Percentiles rank a stretch among this genome's conserved stretches.
Evolutionary conservation across 2,797 vertebrate genomes (phyloP).

Genomic region (Oreochromis grahami): DNA sequence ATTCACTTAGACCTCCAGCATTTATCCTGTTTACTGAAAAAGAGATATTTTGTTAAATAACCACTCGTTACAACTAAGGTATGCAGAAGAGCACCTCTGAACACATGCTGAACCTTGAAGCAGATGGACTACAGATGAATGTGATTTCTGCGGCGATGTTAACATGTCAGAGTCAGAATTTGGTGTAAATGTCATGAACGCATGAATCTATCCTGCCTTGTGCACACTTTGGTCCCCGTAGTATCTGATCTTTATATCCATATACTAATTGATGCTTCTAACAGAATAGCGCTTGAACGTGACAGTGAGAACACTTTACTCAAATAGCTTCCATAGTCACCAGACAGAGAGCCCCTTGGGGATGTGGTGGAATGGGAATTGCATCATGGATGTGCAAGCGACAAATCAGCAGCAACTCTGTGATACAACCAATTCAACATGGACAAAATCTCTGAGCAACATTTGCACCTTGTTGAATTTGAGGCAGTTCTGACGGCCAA

Average conservation of each 20-base stretch:
- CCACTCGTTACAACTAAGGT: not conserved
- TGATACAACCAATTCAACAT: not conserved
- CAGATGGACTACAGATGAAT: not conserved
- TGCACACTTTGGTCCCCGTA: not conserved
- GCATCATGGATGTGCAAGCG: rapidly evolving
- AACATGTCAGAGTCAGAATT: not conserved
- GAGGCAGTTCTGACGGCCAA: not conserved
- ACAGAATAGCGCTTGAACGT: not conserved
- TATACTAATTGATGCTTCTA: not conserved
- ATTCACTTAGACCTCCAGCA: not conserved
- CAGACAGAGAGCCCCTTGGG: not conserved
- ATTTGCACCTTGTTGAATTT: rapidly evolving
- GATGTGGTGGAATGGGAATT: not conserved
- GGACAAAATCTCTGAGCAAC: not conserved
- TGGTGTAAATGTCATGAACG: not conserved
- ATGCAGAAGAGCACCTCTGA: not conserved
- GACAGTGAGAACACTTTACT: not conserved
- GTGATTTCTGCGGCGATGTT: not conserved
- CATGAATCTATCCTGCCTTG: not conserved
- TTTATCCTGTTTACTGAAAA: not conserved
- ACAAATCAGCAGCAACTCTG: not conserved
- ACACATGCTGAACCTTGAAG: not conserved
- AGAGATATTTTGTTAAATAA: not conserved
- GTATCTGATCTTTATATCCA: not conserved
- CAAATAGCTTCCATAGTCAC: not conserved